Evolutionary conservation across 2,888 invertebrate genomes (phyloP).

Genomic region (Cerceris rybyensis): DNA sequence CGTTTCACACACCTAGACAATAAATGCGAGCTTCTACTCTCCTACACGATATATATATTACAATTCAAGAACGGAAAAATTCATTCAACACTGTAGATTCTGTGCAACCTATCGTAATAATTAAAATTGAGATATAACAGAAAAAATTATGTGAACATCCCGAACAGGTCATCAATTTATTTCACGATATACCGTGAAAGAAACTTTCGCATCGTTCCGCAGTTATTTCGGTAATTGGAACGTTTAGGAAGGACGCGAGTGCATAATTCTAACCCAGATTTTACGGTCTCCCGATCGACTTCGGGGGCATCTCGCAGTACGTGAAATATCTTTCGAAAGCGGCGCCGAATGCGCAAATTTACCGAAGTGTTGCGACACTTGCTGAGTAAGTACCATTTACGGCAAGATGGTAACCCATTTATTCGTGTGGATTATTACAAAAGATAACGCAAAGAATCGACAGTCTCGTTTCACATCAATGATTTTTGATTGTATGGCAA

Average conservation of each 20-base stretch:
- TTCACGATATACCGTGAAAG: background rate
- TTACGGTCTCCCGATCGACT: slow-evolving; percentile 10
- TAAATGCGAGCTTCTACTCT: too few relatives aligned
- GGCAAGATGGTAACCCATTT: slow-evolving; percentile 23
- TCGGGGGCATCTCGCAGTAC: background rate
- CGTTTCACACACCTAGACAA: too few relatives aligned
- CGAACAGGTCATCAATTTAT: background rate
- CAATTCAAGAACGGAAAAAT: too few relatives aligned
- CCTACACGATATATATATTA: too few relatives aligned
- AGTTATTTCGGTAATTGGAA: slow-evolving; percentile 57
- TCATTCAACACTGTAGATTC: too few relatives aligned
- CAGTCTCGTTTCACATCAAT: too few relatives aligned
- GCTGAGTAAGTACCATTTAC: background rate
- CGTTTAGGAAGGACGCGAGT: slow-evolving; percentile 28
- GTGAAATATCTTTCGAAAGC: slow-evolving; percentile 30
- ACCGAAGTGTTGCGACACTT: background rate
- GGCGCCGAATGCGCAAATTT: slow-evolving; percentile 10
- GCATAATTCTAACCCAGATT: slow-evolving; percentile 37
- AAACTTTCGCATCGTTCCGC: slow-evolving; percentile 14
- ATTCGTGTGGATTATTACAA: background rate
- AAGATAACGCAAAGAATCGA: too few relatives aligned
- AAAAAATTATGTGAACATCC: too few relatives aligned
- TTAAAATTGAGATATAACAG: too few relatives aligned
- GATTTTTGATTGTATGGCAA: too few relatives aligned
- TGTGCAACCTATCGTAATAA: too few relatives aligned